Conservation (phyloP, 2,888 invertebrate species). For the Chironomus tentans region DNA sequence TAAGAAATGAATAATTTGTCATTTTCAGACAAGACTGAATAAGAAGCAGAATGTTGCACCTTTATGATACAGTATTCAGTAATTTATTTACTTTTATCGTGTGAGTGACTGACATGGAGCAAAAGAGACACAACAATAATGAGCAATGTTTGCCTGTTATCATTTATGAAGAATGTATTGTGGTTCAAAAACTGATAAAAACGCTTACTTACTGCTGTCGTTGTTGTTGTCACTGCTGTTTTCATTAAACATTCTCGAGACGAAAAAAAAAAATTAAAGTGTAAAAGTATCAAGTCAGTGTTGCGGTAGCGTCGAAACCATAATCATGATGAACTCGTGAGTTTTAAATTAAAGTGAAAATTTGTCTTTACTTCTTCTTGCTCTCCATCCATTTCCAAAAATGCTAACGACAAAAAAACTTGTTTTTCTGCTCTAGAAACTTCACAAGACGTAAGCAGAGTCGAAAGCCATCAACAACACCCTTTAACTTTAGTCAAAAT, state of each 20-base stretch:
- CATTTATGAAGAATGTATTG: too few relatives aligned
- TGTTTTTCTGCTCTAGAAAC: slow-evolving; percentile 5
- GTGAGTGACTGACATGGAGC: background rate
- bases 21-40: too few relatives aligned
- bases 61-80: background rate
- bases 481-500: slow-evolving; percentile 24
- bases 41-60: too few relatives aligned
- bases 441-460: slow-evolving; percentile 4
- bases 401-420: too few relatives aligned
- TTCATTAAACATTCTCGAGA: background rate
- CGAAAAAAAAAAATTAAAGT: background rate
- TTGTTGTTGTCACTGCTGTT: background rate
- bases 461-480: slow-evolving; percentile 2
- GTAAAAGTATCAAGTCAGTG: background rate
- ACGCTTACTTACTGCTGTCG: background rate
- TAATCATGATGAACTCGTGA: slow-evolving; percentile 19
- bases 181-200: too few relatives aligned
- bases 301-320: background rate
- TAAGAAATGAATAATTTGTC: too few relatives aligned
- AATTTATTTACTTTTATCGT: background rate
- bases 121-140: too few relatives aligned
- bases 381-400: too few relatives aligned
- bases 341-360: background rate
- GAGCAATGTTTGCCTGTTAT: too few relatives aligned
- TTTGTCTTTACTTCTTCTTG: too few relatives aligned